Evolutionary conservation across 1,140 invertebrate species (phyloP).

Genomic region (Planococcus citri): DNA sequence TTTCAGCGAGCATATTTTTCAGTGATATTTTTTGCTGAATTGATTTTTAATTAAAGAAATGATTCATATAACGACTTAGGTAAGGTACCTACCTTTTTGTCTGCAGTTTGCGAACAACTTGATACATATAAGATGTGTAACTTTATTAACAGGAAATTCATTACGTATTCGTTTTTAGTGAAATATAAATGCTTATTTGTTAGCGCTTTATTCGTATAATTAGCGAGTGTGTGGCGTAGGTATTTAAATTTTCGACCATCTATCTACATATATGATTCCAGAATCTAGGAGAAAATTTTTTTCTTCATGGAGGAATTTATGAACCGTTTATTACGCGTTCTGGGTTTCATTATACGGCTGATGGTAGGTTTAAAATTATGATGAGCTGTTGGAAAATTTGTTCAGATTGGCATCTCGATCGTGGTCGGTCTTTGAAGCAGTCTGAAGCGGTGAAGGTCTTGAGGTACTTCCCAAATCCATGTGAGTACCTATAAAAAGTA

Average conservation of each 20-base stretch:
- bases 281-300: not conserved
- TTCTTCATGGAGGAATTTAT: not conserved
- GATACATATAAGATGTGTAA: no score
- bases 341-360: not conserved
- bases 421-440: not conserved
- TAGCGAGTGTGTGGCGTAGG: slow-evolving; percentile 9
- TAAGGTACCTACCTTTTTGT: no score
- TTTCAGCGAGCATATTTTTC: no score
- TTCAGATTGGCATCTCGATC: not conserved
- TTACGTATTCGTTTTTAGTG: slow-evolving; percentile 10
- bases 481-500: no score
- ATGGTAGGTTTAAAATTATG: not conserved
- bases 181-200: not conserved
- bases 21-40: no score
- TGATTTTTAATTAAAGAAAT: no score
- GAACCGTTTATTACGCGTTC: not conserved
- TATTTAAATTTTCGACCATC: slow-evolving; percentile 1
- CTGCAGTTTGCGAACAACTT: not conserved
- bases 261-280: not conserved
- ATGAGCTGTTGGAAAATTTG: not conserved
- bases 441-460: no score
- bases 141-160: slow-evolving; percentile 8
- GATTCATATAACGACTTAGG: no score
- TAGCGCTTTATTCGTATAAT: not conserved
- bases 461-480: no score